Evolutionary conservation across 2,888 invertebrate genomes (phyloP), one percentile per base, ranked within the genome.

Genomic region (Geophilus truncorum): DNA sequence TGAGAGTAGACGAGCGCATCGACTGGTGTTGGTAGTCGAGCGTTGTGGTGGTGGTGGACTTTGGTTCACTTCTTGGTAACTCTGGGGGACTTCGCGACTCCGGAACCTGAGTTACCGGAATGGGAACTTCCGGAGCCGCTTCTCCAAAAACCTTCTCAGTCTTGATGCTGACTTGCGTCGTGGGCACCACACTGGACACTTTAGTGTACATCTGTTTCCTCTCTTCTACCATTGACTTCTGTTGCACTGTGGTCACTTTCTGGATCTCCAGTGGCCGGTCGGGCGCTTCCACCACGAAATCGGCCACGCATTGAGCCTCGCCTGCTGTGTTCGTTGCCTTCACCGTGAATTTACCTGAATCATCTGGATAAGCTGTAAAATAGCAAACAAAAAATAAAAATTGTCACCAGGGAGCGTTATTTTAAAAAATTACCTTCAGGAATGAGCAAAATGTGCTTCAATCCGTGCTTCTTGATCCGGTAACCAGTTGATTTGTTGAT

Each of bases 261-360:
- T 78, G 78, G 0, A 91, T 91, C 5, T 91, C 90, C 10, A 78
- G 30, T 28, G 81, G 78, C 3, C 62, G 77, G 18, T 82, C 77
- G 79, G 91, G 91, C 84, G 92, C 92, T 82, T 91, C 89, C 40
- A 94, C 92, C 81, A 92, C 91, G 83, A 94, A 91, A 85, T 93
- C 93, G 9, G 93, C 93, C 83, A 92, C 92, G 86, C 93, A 93
- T 86, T 92, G 91, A n/a, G 86, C 84, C 79, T 85, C 85, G 23
- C 87, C 87, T 70, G 86, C 87, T 12, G 84, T 83, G 83, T 87
- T 87, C 77, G 84, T 84, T 77, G 87, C 87, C 45, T 84, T 83
- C 62, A 86, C 87, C 10, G 85, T 85, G 83, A 86, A 87, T 82
- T 86, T 85, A 25, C 87, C 88, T 32, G 86, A 84, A 82, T 88